phyloP scores from a whole-genome alignment of 2,797 vertebrate genomes.

The Mallotus villosus region DNA sequence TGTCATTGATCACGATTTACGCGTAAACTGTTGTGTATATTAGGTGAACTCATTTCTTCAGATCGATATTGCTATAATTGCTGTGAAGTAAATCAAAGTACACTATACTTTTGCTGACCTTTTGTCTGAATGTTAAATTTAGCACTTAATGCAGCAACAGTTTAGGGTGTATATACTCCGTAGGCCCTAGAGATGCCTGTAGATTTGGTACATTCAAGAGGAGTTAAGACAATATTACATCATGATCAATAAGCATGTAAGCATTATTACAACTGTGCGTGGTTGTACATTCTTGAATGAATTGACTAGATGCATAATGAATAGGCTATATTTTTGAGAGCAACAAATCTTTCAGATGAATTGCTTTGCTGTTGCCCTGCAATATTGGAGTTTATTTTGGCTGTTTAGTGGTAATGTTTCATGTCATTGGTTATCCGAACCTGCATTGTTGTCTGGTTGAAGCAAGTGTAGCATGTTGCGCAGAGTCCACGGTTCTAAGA shows the following conservation, averaged over 20 bases:
- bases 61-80: constrained; percentile 23
- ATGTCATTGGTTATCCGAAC: not conserved
- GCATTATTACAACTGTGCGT: not conserved
- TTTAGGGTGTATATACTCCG: constrained; percentile 19
- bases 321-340: not conserved
- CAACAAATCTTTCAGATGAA: not conserved
- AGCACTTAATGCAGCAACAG: no score
- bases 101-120: no score
- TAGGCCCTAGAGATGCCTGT: constrained; percentile 52
- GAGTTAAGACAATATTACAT: constrained; percentile 53
- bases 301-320: not conserved
- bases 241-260: not conserved
- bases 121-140: no score
- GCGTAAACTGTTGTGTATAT: constrained; percentile 38
- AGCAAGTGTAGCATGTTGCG: constrained; percentile 13
- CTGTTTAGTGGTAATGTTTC: not conserved
- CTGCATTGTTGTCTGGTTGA: constrained; percentile 31
- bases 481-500: constrained; percentile 5
- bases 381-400: not conserved
- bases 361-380: not conserved
- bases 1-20: constrained; percentile 35
- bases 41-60: constrained; percentile 26
- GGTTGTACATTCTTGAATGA: not conserved
- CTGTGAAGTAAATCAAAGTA: not conserved
- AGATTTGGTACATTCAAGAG: constrained; percentile 58